phyloP scores from a whole-genome alignment of 2,888 invertebrate species.

The Erannis defoliaria region DNA sequence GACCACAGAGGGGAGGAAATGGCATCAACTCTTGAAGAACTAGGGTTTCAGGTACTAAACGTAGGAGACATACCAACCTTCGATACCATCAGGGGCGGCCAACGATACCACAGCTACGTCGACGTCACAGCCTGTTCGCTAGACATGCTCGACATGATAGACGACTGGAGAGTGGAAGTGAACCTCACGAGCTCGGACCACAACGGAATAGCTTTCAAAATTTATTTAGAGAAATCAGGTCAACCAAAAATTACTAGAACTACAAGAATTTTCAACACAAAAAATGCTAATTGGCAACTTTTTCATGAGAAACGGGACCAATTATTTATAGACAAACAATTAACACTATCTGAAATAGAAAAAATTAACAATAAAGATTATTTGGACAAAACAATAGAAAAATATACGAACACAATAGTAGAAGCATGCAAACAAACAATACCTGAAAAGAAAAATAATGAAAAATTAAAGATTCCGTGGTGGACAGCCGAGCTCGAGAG shows the following conservation, averaged over 20 bases:
- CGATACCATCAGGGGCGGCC: neutral
- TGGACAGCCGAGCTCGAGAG: no score
- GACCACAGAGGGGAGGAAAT: neutral
- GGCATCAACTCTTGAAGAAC: neutral
- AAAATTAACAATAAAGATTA: no score
- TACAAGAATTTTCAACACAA: neutral
- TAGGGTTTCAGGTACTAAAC: neutral
- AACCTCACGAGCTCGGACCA: neutral
- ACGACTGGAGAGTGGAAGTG: neutral
- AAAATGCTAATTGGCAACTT: constrained; percentile 9
- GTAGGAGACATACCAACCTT: constrained; percentile 15
- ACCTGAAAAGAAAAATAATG: no score
- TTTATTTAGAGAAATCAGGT: no score
- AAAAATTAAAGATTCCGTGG: no score
- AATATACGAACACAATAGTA: no score
- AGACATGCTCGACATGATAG: neutral
- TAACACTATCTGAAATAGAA: no score
- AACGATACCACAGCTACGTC: neutral
- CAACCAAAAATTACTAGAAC: neutral
- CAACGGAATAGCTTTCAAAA: neutral
- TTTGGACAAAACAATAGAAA: no score
- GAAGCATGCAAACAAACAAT: no score
- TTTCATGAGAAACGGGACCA: no score
- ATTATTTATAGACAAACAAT: no score
- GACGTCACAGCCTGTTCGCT: neutral